Percentiles rank a stretch among this genome's conserved stretches.
These are phyloP conservation scores for Hermaeophaga mercurialis DNA, from an alignment of 2,888 invertebrate species.

Conservation along the genomic window DNA sequence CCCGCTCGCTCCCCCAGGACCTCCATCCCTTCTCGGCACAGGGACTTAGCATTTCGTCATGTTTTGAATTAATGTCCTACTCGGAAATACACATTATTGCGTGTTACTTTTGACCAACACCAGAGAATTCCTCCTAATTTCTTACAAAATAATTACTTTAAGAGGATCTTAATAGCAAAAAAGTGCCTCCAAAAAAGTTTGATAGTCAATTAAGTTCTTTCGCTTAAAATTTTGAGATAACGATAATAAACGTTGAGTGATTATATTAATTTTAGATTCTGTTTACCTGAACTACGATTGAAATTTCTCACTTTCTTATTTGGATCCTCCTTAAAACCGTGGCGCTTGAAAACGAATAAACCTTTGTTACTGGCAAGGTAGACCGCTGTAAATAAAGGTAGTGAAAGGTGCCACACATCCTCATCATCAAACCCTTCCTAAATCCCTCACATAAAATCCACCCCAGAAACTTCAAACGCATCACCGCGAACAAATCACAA, in stretches of 20 bases:
- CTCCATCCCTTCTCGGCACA: slow-evolving; percentile 25
- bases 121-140: no score
- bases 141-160: no score
- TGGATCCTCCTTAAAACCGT: no score
- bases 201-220: no score
- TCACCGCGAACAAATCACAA: slow-evolving; percentile 54
- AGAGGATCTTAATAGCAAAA: no score
- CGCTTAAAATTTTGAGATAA: no score
- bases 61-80: slow-evolving; percentile 14
- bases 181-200: no score
- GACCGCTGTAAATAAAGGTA: slow-evolving; percentile 14
- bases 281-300: no score
- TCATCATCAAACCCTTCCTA: slow-evolving; percentile 53
- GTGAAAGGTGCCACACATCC: slow-evolving; percentile 47
- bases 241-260: no score
- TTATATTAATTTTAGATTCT: no score
- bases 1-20: slow-evolving; percentile 29
- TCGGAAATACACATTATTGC: no score
- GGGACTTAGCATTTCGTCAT: slow-evolving; percentile 31
- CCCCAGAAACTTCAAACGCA: slow-evolving; percentile 50
- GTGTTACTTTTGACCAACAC: slow-evolving; percentile 1
- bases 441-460: slow-evolving; percentile 49
- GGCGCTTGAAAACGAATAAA: slow-evolving; percentile 12
- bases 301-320: no score
- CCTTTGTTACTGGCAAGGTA: slow-evolving; percentile 15